phyloP scores from a whole-genome alignment of 1,140 invertebrate species.

The Apis dorsata region DNA sequence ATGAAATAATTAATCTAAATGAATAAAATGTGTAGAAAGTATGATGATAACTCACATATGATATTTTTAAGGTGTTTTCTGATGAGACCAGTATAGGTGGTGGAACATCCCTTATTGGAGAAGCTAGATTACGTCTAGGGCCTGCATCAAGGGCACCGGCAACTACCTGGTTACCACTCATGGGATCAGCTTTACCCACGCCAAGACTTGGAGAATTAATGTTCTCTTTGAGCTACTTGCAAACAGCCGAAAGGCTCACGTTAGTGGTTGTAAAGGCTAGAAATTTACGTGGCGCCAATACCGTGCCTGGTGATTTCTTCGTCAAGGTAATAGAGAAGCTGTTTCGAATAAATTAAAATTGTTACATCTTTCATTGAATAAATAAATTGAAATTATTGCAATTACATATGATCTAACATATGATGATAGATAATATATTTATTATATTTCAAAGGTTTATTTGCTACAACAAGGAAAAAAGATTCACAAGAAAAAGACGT shows the following conservation, averaged over 20 bases:
- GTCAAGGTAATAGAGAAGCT: slow-evolving; percentile 70
- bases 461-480: slow-evolving; percentile 88
- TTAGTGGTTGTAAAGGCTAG: slow-evolving; percentile 83
- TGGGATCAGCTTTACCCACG: slow-evolving; percentile 80
- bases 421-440: background rate
- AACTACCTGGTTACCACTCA: slow-evolving; percentile 81
- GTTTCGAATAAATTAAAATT: too few species aligned
- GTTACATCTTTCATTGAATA: background rate
- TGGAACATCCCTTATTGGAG: slow-evolving; percentile 67
- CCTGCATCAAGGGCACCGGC: slow-evolving; percentile 76
- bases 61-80: slow-evolving; percentile 71
- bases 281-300: slow-evolving; percentile 75
- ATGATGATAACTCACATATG: background rate
- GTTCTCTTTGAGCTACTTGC: slow-evolving; percentile 83
- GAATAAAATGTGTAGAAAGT: background rate
- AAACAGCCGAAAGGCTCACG: slow-evolving; percentile 82
- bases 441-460: slow-evolving; percentile 82
- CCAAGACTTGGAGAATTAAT: slow-evolving; percentile 82
- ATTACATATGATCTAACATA: background rate
- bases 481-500: slow-evolving; percentile 88
- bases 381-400: background rate
- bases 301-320: slow-evolving; percentile 74
- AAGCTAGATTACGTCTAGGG: slow-evolving; percentile 80
- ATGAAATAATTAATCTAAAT: background rate
- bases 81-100: slow-evolving; percentile 66